A percentile compares a stretch with the other conserved stretches of the same genome.
phyloP scores from a whole-genome alignment of 1,140 invertebrate species.

The Sminthurinus signatus region DNA sequence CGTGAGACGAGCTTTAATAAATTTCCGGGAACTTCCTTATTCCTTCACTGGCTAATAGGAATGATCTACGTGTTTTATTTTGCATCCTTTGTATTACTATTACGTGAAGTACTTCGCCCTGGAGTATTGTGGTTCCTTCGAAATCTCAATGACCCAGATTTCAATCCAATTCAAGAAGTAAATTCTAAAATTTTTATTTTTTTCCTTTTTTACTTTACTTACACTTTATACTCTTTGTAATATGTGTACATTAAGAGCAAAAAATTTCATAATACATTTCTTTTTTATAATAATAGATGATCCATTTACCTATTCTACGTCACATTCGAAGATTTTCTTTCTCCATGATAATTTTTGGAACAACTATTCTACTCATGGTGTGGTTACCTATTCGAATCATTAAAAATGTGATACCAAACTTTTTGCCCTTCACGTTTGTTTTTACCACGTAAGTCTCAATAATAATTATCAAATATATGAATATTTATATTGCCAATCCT shows the following conservation, averaged over 20 bases:
- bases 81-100: constrained; percentile 88
- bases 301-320: constrained; percentile 85
- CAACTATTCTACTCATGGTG: constrained; percentile 88
- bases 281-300: constrained; percentile 64
- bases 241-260: no score
- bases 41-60: constrained; percentile 98
- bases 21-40: constrained; percentile 92
- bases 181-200: background rate
- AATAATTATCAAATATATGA: no score
- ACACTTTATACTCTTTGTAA: background rate
- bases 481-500: background rate
- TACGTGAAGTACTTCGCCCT: constrained; percentile 88
- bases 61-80: constrained; percentile 99
- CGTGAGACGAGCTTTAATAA: constrained; percentile 77
- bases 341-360: constrained; percentile 93
- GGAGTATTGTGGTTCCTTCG: constrained; percentile 94
- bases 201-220: no score
- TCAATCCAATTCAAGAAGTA: constrained; percentile 90
- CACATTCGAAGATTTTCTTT: constrained; percentile 84
- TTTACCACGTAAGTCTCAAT: constrained; percentile 54
- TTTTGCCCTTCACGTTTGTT: constrained; percentile 87
- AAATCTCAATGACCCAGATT: constrained; percentile 98
- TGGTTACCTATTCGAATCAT: constrained; percentile 89
- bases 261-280: background rate
- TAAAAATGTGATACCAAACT: constrained; percentile 71